A percentile compares a stretch with the other conserved stretches of the same genome.
phyloP scores from a whole-genome alignment of 1,140 invertebrate genomes.

The Theocolax elegans region DNA sequence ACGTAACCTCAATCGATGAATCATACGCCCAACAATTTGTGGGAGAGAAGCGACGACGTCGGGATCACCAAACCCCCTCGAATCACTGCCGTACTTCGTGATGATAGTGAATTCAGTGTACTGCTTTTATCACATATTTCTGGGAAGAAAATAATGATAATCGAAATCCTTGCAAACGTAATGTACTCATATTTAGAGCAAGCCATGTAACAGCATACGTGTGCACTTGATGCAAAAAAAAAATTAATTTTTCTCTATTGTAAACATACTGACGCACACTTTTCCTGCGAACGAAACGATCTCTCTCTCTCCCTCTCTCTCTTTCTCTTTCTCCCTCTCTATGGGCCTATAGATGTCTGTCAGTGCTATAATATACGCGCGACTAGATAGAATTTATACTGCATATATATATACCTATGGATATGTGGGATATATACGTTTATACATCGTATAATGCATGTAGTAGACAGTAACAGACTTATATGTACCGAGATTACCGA shows the following conservation, averaged over 20 bases:
- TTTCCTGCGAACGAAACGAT: too few relatives aligned
- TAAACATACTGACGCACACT: slow-evolving; percentile 28
- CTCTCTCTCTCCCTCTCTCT: too few relatives aligned
- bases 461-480: too few relatives aligned
- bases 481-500: too few relatives aligned
- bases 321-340: too few relatives aligned
- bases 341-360: too few relatives aligned
- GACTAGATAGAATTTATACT: too few relatives aligned
- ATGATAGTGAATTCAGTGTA: neutral
- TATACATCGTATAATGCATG: too few relatives aligned
- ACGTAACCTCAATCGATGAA: slow-evolving; percentile 41
- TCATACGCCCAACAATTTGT: slow-evolving; percentile 32
- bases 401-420: too few relatives aligned
- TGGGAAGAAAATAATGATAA: neutral
- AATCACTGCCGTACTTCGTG: neutral
- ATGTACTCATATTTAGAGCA: neutral
- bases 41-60: neutral
- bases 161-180: neutral
- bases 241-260: neutral
- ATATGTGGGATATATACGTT: too few relatives aligned
- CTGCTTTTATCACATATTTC: neutral
- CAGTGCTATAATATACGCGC: too few relatives aligned
- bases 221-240: neutral
- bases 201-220: neutral
- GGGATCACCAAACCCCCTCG: neutral